A percentile compares a stretch with the other conserved stretches of the same genome.
phyloP scores from a whole-genome alignment of 2,888 invertebrate genomes.

The Hypomecis atomaria region DNA sequence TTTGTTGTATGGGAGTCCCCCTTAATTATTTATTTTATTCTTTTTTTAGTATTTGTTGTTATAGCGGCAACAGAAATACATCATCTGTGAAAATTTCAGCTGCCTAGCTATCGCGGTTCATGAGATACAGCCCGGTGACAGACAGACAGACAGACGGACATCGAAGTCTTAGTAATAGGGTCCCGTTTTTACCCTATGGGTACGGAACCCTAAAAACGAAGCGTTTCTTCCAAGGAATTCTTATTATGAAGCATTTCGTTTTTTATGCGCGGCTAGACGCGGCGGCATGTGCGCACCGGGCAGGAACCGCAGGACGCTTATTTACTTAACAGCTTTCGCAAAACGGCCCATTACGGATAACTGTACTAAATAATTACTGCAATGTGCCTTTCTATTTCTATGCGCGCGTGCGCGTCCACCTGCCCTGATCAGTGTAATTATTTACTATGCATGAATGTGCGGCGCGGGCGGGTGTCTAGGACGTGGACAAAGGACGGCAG shows the following conservation, averaged over 20 bases:
- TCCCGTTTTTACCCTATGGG: too few relatives aligned
- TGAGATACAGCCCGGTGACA: too few relatives aligned
- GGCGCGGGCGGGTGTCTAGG: constrained; percentile 68
- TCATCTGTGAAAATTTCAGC: too few relatives aligned
- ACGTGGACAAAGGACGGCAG: constrained; percentile 81
- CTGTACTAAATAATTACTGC: constrained; percentile 85
- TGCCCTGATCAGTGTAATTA: constrained; percentile 83
- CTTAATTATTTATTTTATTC: too few relatives aligned
- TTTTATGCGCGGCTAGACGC: constrained; percentile 35
- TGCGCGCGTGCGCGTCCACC: constrained; percentile 81
- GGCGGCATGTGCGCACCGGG: constrained; percentile 62
- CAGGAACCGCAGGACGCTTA: constrained; percentile 78
- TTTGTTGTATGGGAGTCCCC: too few relatives aligned
- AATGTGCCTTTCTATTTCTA: constrained; percentile 85
- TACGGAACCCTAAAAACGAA: too few relatives aligned
- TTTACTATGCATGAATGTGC: constrained; percentile 84
- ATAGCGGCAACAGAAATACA: too few relatives aligned
- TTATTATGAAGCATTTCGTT: constrained; percentile 60
- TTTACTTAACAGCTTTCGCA: constrained; percentile 84
- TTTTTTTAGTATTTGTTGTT: too few relatives aligned
- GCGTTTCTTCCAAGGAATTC: constrained; percentile 61
- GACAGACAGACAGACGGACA: too few relatives aligned
- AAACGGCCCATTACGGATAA: constrained; percentile 83
- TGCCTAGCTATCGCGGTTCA: too few relatives aligned
- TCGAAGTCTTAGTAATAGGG: too few relatives aligned